Conservation (phyloP, 1,140 invertebrate species). For the Drosophila leontia region DNA sequence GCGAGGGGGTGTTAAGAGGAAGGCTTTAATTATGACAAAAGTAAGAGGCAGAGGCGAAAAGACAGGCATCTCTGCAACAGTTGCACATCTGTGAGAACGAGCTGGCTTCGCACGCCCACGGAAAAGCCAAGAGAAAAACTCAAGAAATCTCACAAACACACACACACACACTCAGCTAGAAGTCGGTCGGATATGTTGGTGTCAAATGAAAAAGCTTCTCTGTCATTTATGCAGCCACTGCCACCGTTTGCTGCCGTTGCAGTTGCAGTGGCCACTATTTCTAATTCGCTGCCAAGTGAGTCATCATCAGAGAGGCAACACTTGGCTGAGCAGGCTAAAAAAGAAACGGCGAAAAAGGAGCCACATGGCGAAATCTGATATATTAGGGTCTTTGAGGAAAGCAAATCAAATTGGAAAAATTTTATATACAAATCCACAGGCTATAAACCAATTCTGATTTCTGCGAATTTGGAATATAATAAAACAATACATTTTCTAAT, state of each 20-base stretch:
- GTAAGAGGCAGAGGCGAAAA: conserved; percentile 36
- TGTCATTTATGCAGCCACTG: conserved; percentile 43
- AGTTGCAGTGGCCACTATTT: conserved; percentile 58
- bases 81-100: conserved; percentile 60
- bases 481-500: not conserved
- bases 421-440: not conserved
- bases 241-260: conserved; percentile 12
- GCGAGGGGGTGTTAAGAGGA: not conserved
- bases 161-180: conserved; percentile 2
- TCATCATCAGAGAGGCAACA: conserved; percentile 52
- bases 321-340: conserved; percentile 10
- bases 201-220: conserved; percentile 55
- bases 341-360: not conserved
- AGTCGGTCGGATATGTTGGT: not conserved
- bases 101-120: conserved; percentile 55
- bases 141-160: conserved; percentile 18
- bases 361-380: conserved; percentile 21
- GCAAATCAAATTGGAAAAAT: not conserved
- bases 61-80: conserved; percentile 2
- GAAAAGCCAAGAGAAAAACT: conserved; percentile 5
- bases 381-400: not conserved
- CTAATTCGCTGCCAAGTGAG: conserved; percentile 62
- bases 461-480: not conserved
- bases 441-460: not conserved
- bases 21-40: conserved; percentile 75